Percentiles rank a stretch among this genome's conserved stretches.
phyloP scores from a whole-genome alignment of 2,113 vertebrate genomes.

The Neogobius melanostomus region DNA sequence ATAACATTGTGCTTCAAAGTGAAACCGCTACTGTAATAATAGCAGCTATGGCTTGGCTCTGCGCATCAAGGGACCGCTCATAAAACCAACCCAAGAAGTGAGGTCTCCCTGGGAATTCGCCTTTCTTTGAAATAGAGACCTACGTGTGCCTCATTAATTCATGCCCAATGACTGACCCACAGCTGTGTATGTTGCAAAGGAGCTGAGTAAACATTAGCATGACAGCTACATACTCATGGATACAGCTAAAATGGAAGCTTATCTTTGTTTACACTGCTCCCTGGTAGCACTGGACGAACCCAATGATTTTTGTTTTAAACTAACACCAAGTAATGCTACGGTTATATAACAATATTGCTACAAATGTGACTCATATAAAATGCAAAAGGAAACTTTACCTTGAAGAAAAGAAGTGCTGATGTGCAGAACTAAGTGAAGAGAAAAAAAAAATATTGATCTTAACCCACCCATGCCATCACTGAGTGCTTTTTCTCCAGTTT shows the following conservation, averaged over 20 bases:
- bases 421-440: too few species aligned
- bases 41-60: background rate
- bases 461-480: too few species aligned
- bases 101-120: background rate
- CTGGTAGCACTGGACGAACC: too few species aligned
- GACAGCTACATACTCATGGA: background rate
- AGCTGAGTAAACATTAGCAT: constrained; percentile 1
- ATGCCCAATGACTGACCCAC: constrained; percentile 5
- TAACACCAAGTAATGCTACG: too few species aligned
- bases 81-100: background rate
- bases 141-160: background rate
- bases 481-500: too few species aligned
- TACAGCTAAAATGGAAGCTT: background rate
- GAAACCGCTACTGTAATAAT: background rate
- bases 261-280: too few species aligned
- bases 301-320: too few species aligned
- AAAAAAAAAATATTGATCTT: too few species aligned
- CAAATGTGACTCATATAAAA: too few species aligned
- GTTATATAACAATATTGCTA: too few species aligned
- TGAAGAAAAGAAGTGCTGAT: too few species aligned
- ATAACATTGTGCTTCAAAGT: background rate
- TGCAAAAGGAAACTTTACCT: too few species aligned
- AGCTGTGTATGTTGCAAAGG: background rate
- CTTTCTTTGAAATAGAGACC: constrained; percentile 5
- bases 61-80: background rate